Base-by-base conservation (phyloP, 1,140 invertebrate genomes). In the Periplaneta americana region DNA sequence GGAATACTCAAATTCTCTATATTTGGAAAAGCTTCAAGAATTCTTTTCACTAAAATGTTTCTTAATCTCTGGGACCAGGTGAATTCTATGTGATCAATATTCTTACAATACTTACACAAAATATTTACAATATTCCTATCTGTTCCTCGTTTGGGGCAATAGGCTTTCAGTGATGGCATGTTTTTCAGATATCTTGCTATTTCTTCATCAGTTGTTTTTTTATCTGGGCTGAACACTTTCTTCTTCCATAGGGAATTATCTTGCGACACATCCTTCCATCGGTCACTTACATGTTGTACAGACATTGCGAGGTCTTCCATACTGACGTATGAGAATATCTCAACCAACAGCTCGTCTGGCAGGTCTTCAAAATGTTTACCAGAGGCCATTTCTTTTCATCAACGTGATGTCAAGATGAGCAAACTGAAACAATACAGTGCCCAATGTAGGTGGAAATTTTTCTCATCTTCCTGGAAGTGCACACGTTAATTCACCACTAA, bases 231-330 rank as follows among this genome's bases (percentile, higher is more conserved):
- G 34, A 36, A 78, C 13, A 17, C 13, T 39, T 36, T 28, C 9
- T 78, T n/a, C n/a, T 36, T 78, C 76, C 76, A 78, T n/a, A 78
- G 34, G 18, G 34, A 36, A n/a, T 31, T 28, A 78, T 78, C 76
- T 36, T 78, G 33, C 28, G 36, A 22, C 34, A 78, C 76, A n/a
- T 78, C 35, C 36, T 36, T 28, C 76, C 76, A 78, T n/a, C 34
- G 33, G 18, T 17, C 5, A 28, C 34, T 36, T n/a, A 78, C 76
- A 78, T 78, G 33, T 36, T 36, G n/a, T 6, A 78, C 76, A 34
- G 33, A 36, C 34, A 36, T 15, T n/a, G 36, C 76, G 37, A 78
- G 34, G 28, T 78, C 76, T 78, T 78, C 34, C n/a, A 78, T 36
- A 31, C 31, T 39, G 8, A 78, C 28, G 28, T 36, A n/a, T 9